Base-by-base conservation (phyloP, 2,888 invertebrate genomes). In the Eucriotettix oculatus region DNA sequence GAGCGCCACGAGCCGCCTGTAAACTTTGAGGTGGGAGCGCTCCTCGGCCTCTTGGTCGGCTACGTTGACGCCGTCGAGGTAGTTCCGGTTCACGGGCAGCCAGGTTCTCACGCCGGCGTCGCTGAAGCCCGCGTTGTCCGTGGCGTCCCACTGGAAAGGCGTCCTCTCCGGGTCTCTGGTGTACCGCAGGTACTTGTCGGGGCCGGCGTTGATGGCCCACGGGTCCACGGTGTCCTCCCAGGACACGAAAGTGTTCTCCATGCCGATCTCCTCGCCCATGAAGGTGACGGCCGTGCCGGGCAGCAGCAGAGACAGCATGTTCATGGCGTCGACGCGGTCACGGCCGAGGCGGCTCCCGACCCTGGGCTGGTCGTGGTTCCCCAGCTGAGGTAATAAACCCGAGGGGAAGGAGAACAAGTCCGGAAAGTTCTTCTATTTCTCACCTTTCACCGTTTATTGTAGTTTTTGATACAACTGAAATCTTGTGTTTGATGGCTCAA, bases 211-310 rank as follows among this genome's bases (percentile, higher is more conserved):
- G 67, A 80, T 81, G 1, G 83, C 86, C 7, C 79, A 77, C 0
- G 84, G 82, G 72, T 85, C 87, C 0, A 76, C 71, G 0, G 84
- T 85, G 59, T 85, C 78, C 3, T 78, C 73, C 78, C 80, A 85
- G 9, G 78, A 77, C 16, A 86, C 75, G 52, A 74, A 72, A 0
- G 70, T 70, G 68, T 89, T 82, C 0, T 77, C 76, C 87, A 90
- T 86, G 10, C 86, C 90, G 59, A 92, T 79, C 71, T 92, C 91
- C 69, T 92, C 90, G 1, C 91, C 90, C 67, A 91, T 88, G 72
- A 91, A 91, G 0, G 86, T 84, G n/a, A 89, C 79, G 0, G 85
- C 79, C 0, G 85, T 83, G 44, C 91, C 91, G 0, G 89, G 89
- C 40, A 93, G 73, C 14, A 86, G 71, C 68, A 86, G 76, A 61